Base-by-base conservation (phyloP, 2,113 vertebrate species). In the Chaenocephalus aceratus region DNA sequence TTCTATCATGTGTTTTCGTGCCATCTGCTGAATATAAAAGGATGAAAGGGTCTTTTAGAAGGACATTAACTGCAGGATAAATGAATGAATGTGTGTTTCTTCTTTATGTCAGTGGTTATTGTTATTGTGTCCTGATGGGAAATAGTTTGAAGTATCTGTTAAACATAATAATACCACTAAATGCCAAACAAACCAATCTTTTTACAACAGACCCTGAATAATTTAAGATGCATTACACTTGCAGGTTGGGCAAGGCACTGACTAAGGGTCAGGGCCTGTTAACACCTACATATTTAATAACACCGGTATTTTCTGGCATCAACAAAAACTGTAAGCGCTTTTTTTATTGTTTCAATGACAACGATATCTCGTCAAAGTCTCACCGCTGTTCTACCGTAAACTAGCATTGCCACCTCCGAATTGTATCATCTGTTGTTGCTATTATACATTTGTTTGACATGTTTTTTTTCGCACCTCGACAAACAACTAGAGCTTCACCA, bases 21-120 rank as follows among this genome's bases (percentile, higher is more conserved):
- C 61, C 68, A 79, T 67, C 62, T 80, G 70, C 23, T 34, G 16
- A 21, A 21, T 46, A 15, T 46, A 36, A 54, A 8, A 48, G 49
- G 23, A 69, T 46, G 14, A 63, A 76, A 9, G 53, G 18, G 26
- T 44, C 46, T 14, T 70, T 53, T 21, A 71, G 45, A 54, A 11
- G 58, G 36, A 62, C 26, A 68, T n/a, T 48, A 64, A 34, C 72
- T 45, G 49, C 9, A 51, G n/a, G 26, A 26, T 44, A 6, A 46
- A 70, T 8, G 36, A 18, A 6, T 23, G 14, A 53, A 36, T 70
- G 5, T 70, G 5, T 34, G 68, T 46, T 10, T n/a, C 18, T 36
- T 46, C 23, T 69, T 54, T 18, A 53, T 54, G 26, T 44, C 21
- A 34, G 45, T 34, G 45, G 60, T 62, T 21, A 48, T n/a, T 41